These are phyloP conservation scores for Polydesmus complanatus DNA, from an alignment of 2,888 invertebrate species.

Conservation along the genomic window DNA sequence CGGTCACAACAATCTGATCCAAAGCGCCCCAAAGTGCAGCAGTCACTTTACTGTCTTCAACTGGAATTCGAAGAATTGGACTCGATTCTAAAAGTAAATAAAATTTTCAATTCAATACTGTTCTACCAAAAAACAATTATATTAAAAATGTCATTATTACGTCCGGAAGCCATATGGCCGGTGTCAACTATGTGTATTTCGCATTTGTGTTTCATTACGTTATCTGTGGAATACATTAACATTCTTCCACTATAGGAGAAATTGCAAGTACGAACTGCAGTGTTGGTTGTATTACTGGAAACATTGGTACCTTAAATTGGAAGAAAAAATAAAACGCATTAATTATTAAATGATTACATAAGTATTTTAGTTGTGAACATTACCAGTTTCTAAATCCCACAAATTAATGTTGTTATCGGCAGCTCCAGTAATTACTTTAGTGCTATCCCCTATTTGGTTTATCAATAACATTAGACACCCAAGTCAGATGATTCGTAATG, in stretches of 20 bases:
- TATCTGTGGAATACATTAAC: conserved; percentile 85
- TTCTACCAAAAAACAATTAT: neutral
- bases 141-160: conserved; percentile 4
- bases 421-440: conserved; percentile 16
- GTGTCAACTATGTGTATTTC: conserved; percentile 63
- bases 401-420: conserved; percentile 16
- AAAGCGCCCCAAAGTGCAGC: conserved; percentile 87
- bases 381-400: conserved; percentile 74
- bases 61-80: conserved; percentile 63
- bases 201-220: conserved; percentile 77
- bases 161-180: conserved; percentile 33
- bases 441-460: conserved; percentile 16
- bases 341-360: conserved; percentile 9
- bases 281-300: conserved; percentile 61
- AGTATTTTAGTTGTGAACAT: too few species aligned
- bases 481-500: too few species aligned
- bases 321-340: conserved; percentile 4
- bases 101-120: neutral
- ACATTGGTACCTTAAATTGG: conserved; percentile 48
- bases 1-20: conserved; percentile 80
- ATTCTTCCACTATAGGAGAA: conserved; percentile 88
- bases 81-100: conserved; percentile 41
- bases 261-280: conserved; percentile 79
- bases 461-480: conserved; percentile 1
- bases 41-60: conserved; percentile 68